Percentiles rank a stretch among this genome's conserved stretches.
phyloP scores from a whole-genome alignment of 1,140 invertebrate genomes.

The Hyles euphorbiae region DNA sequence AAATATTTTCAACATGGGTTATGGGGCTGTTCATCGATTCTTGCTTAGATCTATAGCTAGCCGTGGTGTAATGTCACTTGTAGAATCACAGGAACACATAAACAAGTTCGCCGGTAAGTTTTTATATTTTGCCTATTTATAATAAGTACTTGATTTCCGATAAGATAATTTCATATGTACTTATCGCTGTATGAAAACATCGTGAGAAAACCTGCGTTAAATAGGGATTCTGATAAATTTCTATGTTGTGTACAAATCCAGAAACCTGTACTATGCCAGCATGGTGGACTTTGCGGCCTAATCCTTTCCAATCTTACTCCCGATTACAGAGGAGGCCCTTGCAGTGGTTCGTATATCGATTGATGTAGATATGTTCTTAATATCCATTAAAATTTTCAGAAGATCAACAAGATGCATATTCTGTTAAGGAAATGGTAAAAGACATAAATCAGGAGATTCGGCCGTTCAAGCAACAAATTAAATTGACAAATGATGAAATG shows the following conservation, averaged over 20 bases:
- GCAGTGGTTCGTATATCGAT: too few relatives aligned
- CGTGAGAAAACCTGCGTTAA: too few relatives aligned
- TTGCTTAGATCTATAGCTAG: constrained; percentile 51
- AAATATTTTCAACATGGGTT: constrained; percentile 32
- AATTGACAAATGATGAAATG: constrained; percentile 53
- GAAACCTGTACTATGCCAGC: too few relatives aligned
- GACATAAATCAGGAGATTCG: constrained; percentile 55
- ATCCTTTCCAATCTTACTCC: too few relatives aligned
- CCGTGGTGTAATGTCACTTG: constrained; percentile 41
- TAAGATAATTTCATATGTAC: too few relatives aligned
- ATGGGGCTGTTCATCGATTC: constrained; percentile 47
- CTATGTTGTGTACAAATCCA: too few relatives aligned
- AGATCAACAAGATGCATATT: constrained; percentile 9
- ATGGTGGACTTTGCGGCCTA: too few relatives aligned
- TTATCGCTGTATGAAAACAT: too few relatives aligned
- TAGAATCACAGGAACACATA: constrained; percentile 31
- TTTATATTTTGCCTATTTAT: background rate
- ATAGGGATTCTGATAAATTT: too few relatives aligned
- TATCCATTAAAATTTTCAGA: constrained; percentile 26
- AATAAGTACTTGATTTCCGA: too few relatives aligned
- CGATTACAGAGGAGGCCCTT: too few relatives aligned
- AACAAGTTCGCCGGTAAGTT: constrained; percentile 29
- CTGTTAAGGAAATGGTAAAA: constrained; percentile 41
- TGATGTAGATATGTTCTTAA: too few relatives aligned
- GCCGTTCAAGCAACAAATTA: constrained; percentile 52